Evolutionary conservation across 2,113 vertebrate species (phyloP), one percentile per base, ranked within the genome.

Genomic region (Taurulus bubalis): DNA sequence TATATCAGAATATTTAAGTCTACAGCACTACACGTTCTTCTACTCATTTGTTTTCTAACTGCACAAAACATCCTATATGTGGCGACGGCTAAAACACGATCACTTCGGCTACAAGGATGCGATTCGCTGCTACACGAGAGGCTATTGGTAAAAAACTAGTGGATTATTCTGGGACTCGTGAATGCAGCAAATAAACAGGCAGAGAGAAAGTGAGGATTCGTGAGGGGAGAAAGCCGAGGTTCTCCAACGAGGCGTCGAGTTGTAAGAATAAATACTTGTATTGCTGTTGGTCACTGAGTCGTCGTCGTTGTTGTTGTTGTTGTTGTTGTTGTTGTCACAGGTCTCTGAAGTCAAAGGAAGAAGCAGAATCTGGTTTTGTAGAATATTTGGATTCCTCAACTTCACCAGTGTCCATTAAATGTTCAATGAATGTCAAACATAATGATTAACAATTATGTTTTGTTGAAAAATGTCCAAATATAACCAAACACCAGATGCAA

Each of bases 201-300:
- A 59, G 42, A 79, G 60, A 59, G 58, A 26, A 24, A 42, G 60
- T 78, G 62, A 64, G 36, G 78, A 7, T 30, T 20, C n/a, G 22
- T 53, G 24, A 28, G 3, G 40, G 49, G 56, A 74, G 59, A 75
- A 32, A 58, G 67, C 18, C 3, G 42, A 51, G 67, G 64, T 63
- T 67, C 47, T 40, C 32, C 6, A 16, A 24, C 9, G 51, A 82
- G 67, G 56, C 72, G 1, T 77, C 42, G 62, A 65, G 71, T 72
- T 84, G 63, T 58, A 30, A 8, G 34, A 53, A 40, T 72, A 77
- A 67, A 70, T 75, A 9, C 15, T 42, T 66, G n/a, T 89, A 77
- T 82, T 89, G 82, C 78, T 87, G 71, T 82, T 55, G 60, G 65
- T 85, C 42, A 55, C 63, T 42, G 77, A n/a, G 55, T 30, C 55